phyloP scores from a whole-genome alignment of 2,113 vertebrate species.

The Prionailurus bengalensis region DNA sequence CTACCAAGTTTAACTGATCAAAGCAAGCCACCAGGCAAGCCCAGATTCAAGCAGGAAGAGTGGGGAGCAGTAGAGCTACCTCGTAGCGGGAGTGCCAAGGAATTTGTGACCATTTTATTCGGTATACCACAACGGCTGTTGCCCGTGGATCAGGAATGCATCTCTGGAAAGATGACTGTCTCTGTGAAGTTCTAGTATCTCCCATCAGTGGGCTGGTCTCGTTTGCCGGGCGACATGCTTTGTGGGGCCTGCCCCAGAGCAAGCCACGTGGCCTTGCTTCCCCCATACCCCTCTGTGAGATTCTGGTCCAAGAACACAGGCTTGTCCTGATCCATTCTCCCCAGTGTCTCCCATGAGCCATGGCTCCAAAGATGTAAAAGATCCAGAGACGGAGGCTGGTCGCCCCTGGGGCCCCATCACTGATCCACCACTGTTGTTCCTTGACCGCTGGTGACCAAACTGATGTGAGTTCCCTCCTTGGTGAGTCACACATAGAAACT shows the following conservation, averaged over 20 bases:
- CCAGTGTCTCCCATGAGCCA: accelerated
- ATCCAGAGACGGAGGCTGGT: background rate
- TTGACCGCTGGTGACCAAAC: background rate
- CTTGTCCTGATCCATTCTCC: background rate
- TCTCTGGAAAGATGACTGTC: background rate
- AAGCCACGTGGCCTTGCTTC: background rate
- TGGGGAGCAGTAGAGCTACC: background rate
- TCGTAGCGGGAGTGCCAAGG: background rate
- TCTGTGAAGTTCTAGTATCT: background rate
- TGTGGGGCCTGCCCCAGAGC: background rate
- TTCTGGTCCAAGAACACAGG: background rate
- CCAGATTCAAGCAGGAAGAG: accelerated
- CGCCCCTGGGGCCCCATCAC: background rate
- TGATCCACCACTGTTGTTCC: background rate
- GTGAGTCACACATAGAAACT: background rate
- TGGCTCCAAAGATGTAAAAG: background rate
- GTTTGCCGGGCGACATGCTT: no score
- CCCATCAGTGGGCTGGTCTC: background rate
- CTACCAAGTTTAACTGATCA: accelerated
- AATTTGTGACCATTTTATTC: background rate
- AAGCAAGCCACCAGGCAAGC: background rate
- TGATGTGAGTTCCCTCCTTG: background rate
- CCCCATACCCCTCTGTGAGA: background rate
- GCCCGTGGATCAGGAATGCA: accelerated
- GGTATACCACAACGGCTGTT: no score